Evolutionary conservation across 2,888 invertebrate species (phyloP).

Genomic region (Coenonympha arcania): DNA sequence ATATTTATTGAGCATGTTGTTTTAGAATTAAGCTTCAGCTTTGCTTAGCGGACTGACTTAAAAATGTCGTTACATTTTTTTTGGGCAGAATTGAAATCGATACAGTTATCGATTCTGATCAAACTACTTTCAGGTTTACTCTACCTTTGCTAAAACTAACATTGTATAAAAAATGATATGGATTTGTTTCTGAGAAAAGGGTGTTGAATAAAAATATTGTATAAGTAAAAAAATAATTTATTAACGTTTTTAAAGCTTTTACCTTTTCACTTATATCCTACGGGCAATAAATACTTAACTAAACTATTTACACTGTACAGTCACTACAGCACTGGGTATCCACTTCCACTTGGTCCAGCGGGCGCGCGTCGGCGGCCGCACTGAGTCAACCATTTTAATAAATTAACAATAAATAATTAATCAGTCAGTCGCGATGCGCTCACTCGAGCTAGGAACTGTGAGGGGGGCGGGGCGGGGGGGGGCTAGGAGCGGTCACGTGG

Average conservation of each 20-base stretch:
- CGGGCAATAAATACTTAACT: slow-evolving; percentile 21
- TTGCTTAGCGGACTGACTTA: too few relatives aligned
- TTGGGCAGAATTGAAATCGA: too few relatives aligned
- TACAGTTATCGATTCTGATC: too few relatives aligned
- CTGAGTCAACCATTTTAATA: slow-evolving; percentile 16
- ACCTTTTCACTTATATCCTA: slow-evolving; percentile 25
- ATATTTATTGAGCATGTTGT: too few relatives aligned
- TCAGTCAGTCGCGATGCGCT: slow-evolving; percentile 14
- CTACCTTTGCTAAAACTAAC: too few relatives aligned
- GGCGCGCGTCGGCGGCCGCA: too few relatives aligned
- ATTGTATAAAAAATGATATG: too few relatives aligned
- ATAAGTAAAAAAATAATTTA: slow-evolving; percentile 15
- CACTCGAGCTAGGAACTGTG: slow-evolving; percentile 36
- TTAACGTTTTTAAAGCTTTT: slow-evolving; percentile 29
- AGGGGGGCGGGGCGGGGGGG: slow-evolving; percentile 2
- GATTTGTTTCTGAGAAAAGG: not conserved
- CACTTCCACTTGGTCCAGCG: not conserved
- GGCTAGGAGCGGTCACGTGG: slow-evolving; percentile 25
- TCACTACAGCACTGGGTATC: slow-evolving; percentile 17
- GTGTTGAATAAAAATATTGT: not conserved
- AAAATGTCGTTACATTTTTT: too few relatives aligned
- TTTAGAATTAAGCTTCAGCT: too few relatives aligned
- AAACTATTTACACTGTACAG: slow-evolving; percentile 17
- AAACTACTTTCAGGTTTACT: too few relatives aligned
- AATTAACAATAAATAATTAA: slow-evolving; percentile 31